Conservation (phyloP, 2,113 vertebrate genomes). For the Aramus guarauna region DNA sequence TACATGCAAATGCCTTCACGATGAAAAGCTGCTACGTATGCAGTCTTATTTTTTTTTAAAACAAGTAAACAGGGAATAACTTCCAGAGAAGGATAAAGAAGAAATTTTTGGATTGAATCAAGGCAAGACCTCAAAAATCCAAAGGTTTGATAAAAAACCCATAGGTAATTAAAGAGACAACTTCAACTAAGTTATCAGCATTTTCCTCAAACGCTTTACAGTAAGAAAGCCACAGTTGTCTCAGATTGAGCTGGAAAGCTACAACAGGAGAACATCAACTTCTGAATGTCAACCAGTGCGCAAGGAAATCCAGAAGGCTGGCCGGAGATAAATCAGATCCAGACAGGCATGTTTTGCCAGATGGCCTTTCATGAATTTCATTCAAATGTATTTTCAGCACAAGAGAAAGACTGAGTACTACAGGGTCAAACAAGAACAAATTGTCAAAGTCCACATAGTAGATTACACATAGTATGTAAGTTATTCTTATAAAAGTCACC, state of each 20-base stretch:
- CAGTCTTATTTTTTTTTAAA: not conserved
- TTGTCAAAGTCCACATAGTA: not conserved
- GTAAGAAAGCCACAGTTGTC: not conserved
- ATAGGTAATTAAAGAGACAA: not conserved
- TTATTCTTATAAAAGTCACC: not conserved
- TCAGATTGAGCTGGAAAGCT: not conserved
- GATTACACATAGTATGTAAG: not conserved
- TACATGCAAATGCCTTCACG: rapidly evolving
- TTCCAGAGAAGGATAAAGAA: not conserved
- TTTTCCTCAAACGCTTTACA: not conserved
- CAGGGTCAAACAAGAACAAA: not conserved
- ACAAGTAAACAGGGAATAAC: not conserved
- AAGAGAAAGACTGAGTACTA: not conserved
- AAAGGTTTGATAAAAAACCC: not conserved
- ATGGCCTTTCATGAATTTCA: not conserved
- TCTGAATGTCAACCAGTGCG: not conserved
- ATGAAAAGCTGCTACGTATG: not conserved
- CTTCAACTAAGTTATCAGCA: not conserved
- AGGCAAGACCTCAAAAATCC: not conserved
- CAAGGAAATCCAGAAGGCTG: not conserved
- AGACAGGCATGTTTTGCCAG: not conserved
- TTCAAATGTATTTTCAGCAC: not conserved
- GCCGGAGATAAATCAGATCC: not conserved
- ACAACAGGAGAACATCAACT: not conserved
- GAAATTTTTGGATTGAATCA: not conserved